These are phyloP conservation scores for Xiphorhynchus elegans DNA, from an alignment of 2,113 vertebrate species.

Conservation along the genomic window DNA sequence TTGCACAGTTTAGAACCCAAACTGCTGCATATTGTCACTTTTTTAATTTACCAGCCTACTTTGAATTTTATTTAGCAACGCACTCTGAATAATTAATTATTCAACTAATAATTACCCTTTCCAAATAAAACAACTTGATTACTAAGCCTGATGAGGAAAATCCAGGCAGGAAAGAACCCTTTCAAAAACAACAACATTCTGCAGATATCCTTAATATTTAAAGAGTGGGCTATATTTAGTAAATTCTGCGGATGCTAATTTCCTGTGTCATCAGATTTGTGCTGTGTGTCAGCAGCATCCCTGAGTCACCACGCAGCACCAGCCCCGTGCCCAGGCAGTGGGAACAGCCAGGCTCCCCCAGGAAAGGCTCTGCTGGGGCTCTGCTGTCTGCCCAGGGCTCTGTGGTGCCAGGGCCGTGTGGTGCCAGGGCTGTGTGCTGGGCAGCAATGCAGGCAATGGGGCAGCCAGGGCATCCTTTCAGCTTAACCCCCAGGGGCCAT, in stretches of 20 bases:
- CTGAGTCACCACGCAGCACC: not conserved
- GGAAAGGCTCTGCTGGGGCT: too few species aligned
- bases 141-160: slow-evolving; percentile 54
- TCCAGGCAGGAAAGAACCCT: slow-evolving; percentile 45
- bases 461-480: not conserved
- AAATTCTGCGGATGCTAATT: slow-evolving; percentile 38
- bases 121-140: slow-evolving; percentile 55
- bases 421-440: not conserved
- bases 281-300: slow-evolving; percentile 39
- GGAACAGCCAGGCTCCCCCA: too few species aligned
- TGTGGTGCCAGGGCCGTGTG: too few species aligned
- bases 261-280: slow-evolving; percentile 43
- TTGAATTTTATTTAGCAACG: not conserved
- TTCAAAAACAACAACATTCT: slow-evolving; percentile 52
- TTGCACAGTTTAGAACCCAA: not conserved
- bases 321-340: too few species aligned
- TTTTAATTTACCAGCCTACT: not conserved
- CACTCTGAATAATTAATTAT: slow-evolving; percentile 46
- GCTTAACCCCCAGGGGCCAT: not conserved
- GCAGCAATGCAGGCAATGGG: not conserved
- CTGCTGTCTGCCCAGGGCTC: too few species aligned
- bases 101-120: slow-evolving; percentile 42
- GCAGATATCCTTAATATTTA: slow-evolving; percentile 53
- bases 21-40: not conserved
- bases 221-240: slow-evolving; percentile 48